These are phyloP conservation scores for Suncus etruscus DNA, from an alignment of 2,113 vertebrate genomes.

Conservation along the genomic window DNA sequence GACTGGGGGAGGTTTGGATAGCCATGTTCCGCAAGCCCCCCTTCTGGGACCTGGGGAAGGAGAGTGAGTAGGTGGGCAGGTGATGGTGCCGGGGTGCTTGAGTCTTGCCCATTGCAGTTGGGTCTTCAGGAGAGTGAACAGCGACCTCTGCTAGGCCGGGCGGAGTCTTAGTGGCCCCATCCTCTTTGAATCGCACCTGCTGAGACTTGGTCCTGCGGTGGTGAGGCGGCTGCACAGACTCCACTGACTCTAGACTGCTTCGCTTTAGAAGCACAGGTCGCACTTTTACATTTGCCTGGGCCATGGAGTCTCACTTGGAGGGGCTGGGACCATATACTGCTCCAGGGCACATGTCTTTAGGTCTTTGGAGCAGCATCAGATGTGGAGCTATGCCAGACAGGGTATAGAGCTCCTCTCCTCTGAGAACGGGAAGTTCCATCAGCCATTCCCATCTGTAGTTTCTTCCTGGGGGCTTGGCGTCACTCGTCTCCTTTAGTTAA, in stretches of 20 bases:
- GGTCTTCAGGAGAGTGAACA: slow-evolving; percentile 34
- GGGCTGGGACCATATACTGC: slow-evolving; percentile 79
- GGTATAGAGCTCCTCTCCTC: slow-evolving; percentile 33
- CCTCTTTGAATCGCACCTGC: slow-evolving; percentile 91
- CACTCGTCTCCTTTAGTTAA: background rate
- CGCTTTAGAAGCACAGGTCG: slow-evolving; percentile 88
- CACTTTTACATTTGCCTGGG: slow-evolving; percentile 87
- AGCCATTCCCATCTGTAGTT: slow-evolving; percentile 68
- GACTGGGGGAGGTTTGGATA: slow-evolving; percentile 91
- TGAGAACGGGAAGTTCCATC: slow-evolving; percentile 4
- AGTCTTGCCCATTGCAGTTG: slow-evolving; percentile 13
- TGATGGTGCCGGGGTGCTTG: slow-evolving; percentile 73
- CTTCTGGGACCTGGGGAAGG: slow-evolving; percentile 84
- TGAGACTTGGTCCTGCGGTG: slow-evolving; percentile 90
- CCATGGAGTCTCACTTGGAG: slow-evolving; percentile 84
- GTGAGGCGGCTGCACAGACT: slow-evolving; percentile 82
- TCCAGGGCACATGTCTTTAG: slow-evolving; percentile 86
- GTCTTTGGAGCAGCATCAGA: slow-evolving; percentile 78
- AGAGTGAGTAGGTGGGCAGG: slow-evolving; percentile 80
- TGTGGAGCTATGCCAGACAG: slow-evolving; percentile 28
- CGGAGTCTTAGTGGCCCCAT: slow-evolving; percentile 72
- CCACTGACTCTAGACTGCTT: slow-evolving; percentile 87
- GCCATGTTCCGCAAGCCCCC: slow-evolving; percentile 85
- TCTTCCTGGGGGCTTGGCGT: background rate
- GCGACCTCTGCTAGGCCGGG: slow-evolving; percentile 66